phyloP scores from a whole-genome alignment of 2,888 invertebrate species.

The Synergus umbraculus region DNA sequence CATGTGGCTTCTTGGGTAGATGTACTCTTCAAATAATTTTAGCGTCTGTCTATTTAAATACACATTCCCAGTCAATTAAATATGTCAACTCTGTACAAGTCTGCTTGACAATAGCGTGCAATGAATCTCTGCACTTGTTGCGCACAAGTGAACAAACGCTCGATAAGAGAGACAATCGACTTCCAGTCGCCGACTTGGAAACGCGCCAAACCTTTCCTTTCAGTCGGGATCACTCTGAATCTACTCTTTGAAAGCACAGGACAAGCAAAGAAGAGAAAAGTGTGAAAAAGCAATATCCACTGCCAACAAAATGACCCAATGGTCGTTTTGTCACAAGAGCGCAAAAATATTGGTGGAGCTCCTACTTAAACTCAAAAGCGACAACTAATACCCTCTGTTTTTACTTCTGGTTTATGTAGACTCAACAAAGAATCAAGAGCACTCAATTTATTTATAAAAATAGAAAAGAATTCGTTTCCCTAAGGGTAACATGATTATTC shows the following conservation, averaged over 20 bases:
- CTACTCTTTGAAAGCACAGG: constrained; percentile 4
- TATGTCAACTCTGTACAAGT: not conserved
- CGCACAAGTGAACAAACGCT: constrained; percentile 45
- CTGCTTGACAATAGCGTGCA: not conserved
- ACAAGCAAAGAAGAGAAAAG: constrained; percentile 2
- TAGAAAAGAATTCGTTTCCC: not conserved
- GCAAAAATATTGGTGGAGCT: not conserved
- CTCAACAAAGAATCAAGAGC: not conserved
- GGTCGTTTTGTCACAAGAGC: not conserved
- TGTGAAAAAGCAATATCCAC: not conserved
- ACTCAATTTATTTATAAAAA: no score
- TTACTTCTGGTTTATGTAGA: not conserved
- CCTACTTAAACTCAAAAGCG: not conserved
- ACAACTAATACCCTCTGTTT: not conserved
- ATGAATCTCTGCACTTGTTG: constrained; percentile 32
- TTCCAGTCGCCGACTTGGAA: constrained; percentile 46
- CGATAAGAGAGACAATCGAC: constrained; percentile 44
- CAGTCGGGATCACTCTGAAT: not conserved
- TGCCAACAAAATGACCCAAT: not conserved
- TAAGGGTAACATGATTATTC: not conserved
- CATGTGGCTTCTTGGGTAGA: not conserved
- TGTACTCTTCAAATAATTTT: not conserved
- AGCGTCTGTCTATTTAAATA: not conserved
- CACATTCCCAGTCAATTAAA: constrained; percentile 6
- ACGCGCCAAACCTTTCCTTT: constrained; percentile 47